Percentiles rank a stretch among this genome's conserved stretches.
These are phyloP conservation scores for Heterochromis multidens DNA, from an alignment of 2,113 vertebrate species.

Conservation along the genomic window DNA sequence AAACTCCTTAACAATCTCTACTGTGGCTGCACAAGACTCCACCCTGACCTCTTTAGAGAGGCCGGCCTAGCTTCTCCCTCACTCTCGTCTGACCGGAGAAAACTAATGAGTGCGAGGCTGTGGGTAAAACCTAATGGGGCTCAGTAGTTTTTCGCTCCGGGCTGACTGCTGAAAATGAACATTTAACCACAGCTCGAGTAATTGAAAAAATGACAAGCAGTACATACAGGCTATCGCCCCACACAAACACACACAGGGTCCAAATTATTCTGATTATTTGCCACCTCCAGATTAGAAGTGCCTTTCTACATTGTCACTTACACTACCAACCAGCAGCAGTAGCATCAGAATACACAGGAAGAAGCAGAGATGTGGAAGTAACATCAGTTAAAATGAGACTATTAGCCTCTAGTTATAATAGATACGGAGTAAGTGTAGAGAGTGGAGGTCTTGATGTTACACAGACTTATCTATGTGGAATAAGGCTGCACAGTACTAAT, in stretches of 20 bases:
- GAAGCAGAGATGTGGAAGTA: conserved; percentile 48
- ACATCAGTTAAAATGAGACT: conserved; percentile 60
- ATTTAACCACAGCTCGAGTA: conserved; percentile 77
- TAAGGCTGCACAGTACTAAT: neutral
- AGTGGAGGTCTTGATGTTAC: conserved; percentile 20
- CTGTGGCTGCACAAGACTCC: conserved; percentile 41
- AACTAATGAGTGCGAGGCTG: conserved; percentile 76
- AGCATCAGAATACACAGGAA: conserved; percentile 32
- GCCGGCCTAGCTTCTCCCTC: conserved; percentile 52
- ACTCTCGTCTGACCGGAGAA: conserved; percentile 64
- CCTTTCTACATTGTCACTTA: conserved; percentile 45
- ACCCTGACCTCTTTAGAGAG: conserved; percentile 68
- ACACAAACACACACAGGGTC: conserved; percentile 37
- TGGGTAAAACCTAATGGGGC: conserved; percentile 76
- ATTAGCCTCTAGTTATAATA: conserved; percentile 48
- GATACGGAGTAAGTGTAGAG: conserved; percentile 25
- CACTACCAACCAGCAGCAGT: conserved; percentile 46
- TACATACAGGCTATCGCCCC: conserved; percentile 59
- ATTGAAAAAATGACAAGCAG: conserved; percentile 81
- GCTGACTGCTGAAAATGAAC: conserved; percentile 78
- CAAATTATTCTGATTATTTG: conserved; percentile 78
- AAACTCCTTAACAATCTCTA: conserved; percentile 67
- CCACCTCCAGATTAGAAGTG: conserved; percentile 64
- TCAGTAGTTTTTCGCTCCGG: conserved; percentile 70
- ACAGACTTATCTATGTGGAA: conserved; percentile 2